Evolutionary conservation across 2,888 invertebrate species (phyloP).

Genomic region (Cyrtodaria siliqua): DNA sequence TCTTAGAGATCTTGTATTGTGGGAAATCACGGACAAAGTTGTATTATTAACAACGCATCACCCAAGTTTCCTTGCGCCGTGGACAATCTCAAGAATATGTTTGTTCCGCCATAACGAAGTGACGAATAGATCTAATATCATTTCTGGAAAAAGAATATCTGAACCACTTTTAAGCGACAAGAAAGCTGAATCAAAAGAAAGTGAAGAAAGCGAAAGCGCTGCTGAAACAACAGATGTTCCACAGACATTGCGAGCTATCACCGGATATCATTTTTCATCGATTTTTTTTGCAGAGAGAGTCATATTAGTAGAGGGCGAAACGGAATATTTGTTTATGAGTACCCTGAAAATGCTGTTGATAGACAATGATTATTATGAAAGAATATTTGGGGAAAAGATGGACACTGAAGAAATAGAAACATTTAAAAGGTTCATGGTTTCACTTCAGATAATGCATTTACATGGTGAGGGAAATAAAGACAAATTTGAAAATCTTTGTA

Average conservation of each 20-base stretch:
- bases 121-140: neutral
- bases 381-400: too few relatives aligned
- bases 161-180: too few relatives aligned
- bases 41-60: conserved; percentile 2
- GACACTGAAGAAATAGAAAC: too few relatives aligned
- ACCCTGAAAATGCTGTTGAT: neutral
- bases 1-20: conserved; percentile 13
- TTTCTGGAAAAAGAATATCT: too few relatives aligned
- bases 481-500: conserved; percentile 1
- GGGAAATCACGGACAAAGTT: neutral
- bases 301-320: conserved; percentile 12
- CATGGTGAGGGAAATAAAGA: conserved; percentile 5
- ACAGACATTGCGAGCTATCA: conserved; percentile 2
- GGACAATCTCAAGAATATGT: neutral
- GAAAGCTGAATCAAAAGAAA: too few relatives aligned
- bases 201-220: too few relatives aligned
- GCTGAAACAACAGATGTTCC: neutral
- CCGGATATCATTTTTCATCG: neutral
- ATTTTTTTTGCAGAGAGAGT: conserved; percentile 7
- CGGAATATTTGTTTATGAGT: conserved; percentile 1
- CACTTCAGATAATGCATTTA: conserved; percentile 6
- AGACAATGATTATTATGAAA: neutral
- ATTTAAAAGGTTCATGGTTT: neutral
- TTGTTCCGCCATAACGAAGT: neutral
- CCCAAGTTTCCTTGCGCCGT: neutral